Base-by-base conservation (phyloP, 1,140 invertebrate species). In the Micrasema longulum region DNA sequence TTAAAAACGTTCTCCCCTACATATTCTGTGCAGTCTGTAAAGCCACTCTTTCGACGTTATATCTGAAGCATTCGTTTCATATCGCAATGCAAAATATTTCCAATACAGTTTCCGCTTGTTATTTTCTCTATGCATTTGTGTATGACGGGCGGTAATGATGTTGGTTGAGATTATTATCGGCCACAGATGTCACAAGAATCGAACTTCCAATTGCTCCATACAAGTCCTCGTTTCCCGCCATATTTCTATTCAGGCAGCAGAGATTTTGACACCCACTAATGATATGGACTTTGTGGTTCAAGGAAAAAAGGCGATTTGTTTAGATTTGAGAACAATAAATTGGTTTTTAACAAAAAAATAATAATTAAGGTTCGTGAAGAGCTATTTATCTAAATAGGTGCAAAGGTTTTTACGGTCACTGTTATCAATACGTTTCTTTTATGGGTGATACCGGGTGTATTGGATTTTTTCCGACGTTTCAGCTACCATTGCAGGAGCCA, bases 111-210 rank as follows among this genome's bases (percentile, higher is more conserved):
- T 60, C 18, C 22, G 55, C 55, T 60, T 41, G 55, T 60, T 60
- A 60, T 60, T 41, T 60, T 38, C 36, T 31, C 20, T 23, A 23
- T 60, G 55, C 55, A 60, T 60, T 60, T 38, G 36, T 22, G 36
- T 18, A 23, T 60, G 55, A 60, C 55, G 55, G 55, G 36, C 36
- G 35, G 14, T 60, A 60, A 60, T 60, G 55, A 60, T 60, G 55
- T 60, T 41, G 22, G 52, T 55, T 10, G 35, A 60, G 55, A 55
- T 60, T 22, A 60, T 22, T 43, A 60, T 60, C 55, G 55, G 22
- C 36, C 55, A 41, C 14, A 60, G 55, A 55, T 55, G 52, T 55
- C 52, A 55, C 26, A 12, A 12, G 23, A 31, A 31, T 31, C n/a
- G 26, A 53, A 31, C 11, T 31, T 55, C 23, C n/a, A 55, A 55